A percentile compares a stretch with the other conserved stretches of the same genome.
These are phyloP conservation scores for Dromius quadrimaculatus DNA, from an alignment of 2,888 invertebrate species.

Conservation along the genomic window DNA sequence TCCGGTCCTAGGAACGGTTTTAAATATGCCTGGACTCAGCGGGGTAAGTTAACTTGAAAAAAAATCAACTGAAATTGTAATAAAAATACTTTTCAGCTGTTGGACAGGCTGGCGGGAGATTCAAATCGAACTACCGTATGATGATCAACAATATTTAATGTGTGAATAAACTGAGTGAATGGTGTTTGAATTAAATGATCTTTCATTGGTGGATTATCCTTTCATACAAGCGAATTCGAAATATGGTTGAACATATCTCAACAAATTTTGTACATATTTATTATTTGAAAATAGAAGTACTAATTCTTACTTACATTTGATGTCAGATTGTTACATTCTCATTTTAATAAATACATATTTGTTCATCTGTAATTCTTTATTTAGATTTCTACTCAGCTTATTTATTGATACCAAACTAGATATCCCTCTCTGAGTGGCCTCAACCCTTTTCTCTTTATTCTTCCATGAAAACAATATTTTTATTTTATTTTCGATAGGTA, in stretches of 20 bases:
- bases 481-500: too few species aligned
- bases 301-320: slow-evolving; percentile 9
- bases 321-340: background rate
- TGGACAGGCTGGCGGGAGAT: slow-evolving; percentile 86
- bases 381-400: slow-evolving; percentile 2
- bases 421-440: too few species aligned
- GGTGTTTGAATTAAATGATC: slow-evolving; percentile 14
- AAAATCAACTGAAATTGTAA: slow-evolving; percentile 57
- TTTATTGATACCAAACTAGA: background rate
- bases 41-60: slow-evolving; percentile 72
- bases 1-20: slow-evolving; percentile 88
- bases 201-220: slow-evolving; percentile 6
- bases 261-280: slow-evolving; percentile 38
- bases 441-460: too few species aligned
- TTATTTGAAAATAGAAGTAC: slow-evolving; percentile 27
- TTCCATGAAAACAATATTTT: too few species aligned
- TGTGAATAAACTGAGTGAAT: slow-evolving; percentile 36
- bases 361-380: slow-evolving; percentile 13
- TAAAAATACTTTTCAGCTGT: slow-evolving; percentile 71
- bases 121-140: slow-evolving; percentile 86
- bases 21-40: slow-evolving; percentile 91
- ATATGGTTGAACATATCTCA: slow-evolving; percentile 27
- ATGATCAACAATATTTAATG: slow-evolving; percentile 60
- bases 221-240: slow-evolving; percentile 8
- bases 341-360: slow-evolving; percentile 24